Conservation (phyloP, 2,797 vertebrate species). For the Taenioides sp. region DNA sequence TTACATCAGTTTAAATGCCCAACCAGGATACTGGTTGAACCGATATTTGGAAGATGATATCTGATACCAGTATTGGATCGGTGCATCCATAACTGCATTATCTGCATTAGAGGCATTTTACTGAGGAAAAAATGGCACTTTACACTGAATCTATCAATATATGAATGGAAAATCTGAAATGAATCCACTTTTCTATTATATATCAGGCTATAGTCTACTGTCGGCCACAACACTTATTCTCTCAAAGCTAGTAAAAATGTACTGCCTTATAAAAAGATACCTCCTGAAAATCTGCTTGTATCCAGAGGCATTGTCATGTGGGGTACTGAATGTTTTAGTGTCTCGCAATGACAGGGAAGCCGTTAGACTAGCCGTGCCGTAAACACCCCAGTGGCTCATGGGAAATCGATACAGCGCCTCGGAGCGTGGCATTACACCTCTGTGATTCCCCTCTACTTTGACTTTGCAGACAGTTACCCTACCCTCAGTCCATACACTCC, state of each 20-base stretch:
- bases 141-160: not conserved
- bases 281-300: not conserved
- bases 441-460: constrained; percentile 46
- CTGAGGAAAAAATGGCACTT: too few relatives aligned
- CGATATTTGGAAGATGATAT: too few relatives aligned
- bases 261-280: constrained; percentile 13
- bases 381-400: constrained; percentile 53
- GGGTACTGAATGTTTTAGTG: constrained; percentile 48
- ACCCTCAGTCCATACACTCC: constrained; percentile 7
- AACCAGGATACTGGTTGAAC: too few relatives aligned
- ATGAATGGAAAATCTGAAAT: not conserved
- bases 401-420: constrained; percentile 60
- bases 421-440: constrained; percentile 54
- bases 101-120: not conserved
- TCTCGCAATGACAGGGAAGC: constrained; percentile 49
- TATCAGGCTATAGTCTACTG: not conserved
- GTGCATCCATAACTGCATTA: not conserved
- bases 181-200: not conserved
- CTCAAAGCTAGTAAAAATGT: constrained; percentile 16
- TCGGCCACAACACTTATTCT: constrained; percentile 1
- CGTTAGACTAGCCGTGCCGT: constrained; percentile 54
- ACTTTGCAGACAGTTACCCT: constrained; percentile 25
- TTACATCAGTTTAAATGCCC: too few relatives aligned
- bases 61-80: too few relatives aligned
- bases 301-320: constrained; percentile 29